Evolutionary conservation across 2,797 vertebrate species (phyloP).

Genomic region (Ceyx erithaca): DNA sequence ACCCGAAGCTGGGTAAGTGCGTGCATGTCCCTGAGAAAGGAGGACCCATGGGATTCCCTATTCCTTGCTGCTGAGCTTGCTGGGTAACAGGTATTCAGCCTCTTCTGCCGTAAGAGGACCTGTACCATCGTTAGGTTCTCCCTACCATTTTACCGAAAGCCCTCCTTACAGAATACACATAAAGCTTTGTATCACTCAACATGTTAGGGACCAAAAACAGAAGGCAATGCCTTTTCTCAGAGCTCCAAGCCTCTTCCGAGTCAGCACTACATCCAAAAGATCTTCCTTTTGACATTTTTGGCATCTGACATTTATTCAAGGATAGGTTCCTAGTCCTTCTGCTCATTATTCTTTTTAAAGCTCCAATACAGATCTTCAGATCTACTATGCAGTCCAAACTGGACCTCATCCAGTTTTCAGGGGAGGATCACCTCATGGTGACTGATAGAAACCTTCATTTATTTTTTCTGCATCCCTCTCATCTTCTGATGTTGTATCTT

Average conservation of each 20-base stretch:
- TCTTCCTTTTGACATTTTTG: conserved; percentile 6
- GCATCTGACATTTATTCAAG: background rate
- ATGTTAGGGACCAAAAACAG: background rate
- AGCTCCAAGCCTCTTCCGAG: background rate
- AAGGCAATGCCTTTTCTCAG: background rate
- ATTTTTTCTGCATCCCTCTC: background rate
- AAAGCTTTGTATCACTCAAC: background rate
- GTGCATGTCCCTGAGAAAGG: background rate
- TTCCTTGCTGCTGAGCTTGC: background rate
- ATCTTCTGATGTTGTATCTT: background rate
- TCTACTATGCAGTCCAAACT: background rate
- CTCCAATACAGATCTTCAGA: background rate
- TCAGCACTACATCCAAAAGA: background rate
- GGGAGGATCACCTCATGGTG: background rate
- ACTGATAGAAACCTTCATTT: background rate
- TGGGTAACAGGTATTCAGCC: background rate
- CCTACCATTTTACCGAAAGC: background rate
- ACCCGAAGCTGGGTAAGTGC: rapidly evolving
- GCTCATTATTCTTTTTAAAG: background rate
- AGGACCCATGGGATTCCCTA: background rate
- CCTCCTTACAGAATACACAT: background rate
- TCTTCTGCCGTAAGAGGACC: background rate
- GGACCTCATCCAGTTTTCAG: background rate
- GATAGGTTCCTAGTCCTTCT: background rate
- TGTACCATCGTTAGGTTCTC: background rate